Percentiles rank a stretch among this genome's conserved stretches.
Conservation (phyloP, 2,797 vertebrate genomes). For the Hirundo rustica region DNA sequence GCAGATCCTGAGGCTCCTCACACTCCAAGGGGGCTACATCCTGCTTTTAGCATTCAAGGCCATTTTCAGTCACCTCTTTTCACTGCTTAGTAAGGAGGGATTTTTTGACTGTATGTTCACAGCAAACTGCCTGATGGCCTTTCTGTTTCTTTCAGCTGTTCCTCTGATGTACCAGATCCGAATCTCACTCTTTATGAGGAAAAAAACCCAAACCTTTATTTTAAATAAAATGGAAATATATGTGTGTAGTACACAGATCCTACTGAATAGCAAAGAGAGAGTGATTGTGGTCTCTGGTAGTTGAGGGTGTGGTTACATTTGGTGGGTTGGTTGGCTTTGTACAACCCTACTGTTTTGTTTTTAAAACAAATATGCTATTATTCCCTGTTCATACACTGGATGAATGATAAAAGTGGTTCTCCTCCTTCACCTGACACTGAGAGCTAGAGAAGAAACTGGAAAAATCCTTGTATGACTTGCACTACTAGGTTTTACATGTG, state of each 20-base stretch:
- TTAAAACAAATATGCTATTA: neutral
- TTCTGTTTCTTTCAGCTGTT: neutral
- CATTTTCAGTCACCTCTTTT: neutral
- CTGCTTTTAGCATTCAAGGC: neutral
- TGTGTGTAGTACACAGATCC: neutral
- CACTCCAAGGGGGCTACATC: neutral
- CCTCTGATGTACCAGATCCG: neutral
- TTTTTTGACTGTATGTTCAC: neutral
- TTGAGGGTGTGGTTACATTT: constrained; percentile 13
- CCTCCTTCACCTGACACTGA: neutral
- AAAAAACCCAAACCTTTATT: rapidly evolving
- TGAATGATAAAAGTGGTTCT: neutral
- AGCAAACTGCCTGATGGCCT: neutral
- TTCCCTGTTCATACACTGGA: neutral
- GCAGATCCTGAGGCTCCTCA: neutral
- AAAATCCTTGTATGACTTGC: neutral
- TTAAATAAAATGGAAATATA: neutral
- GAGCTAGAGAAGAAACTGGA: neutral
- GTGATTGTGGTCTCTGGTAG: neutral
- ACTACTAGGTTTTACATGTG: neutral
- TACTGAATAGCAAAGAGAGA: neutral
- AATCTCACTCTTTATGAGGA: neutral
- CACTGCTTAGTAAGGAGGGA: neutral
- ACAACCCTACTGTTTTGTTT: neutral
- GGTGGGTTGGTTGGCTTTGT: neutral